A percentile compares a stretch with the other conserved stretches of the same genome.
Evolutionary conservation across 1,140 invertebrate genomes (phyloP).

Genomic region (Papilio aristodemus): DNA sequence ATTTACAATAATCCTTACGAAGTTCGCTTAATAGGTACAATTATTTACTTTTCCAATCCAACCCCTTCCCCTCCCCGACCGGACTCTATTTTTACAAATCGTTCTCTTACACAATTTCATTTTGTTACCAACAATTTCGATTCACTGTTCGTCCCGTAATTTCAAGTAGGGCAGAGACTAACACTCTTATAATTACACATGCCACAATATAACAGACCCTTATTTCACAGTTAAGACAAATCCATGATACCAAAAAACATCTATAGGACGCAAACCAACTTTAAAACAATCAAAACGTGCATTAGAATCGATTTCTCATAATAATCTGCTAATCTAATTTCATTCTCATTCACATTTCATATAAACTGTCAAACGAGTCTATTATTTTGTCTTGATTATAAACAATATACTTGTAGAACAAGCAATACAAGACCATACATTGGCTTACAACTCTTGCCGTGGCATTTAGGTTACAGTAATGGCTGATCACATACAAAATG

Average conservation of each 20-base stretch:
- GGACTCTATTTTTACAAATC: constrained; percentile 66
- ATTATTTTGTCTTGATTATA: neutral
- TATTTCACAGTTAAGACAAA: neutral
- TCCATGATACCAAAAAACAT: neutral
- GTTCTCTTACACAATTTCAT: constrained; percentile 54
- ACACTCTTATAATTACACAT: neutral
- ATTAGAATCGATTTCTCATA: neutral
- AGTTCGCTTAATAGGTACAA: constrained; percentile 68
- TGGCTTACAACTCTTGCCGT: neutral
- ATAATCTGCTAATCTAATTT: neutral
- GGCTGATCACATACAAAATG: constrained; percentile 2
- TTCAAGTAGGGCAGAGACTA: constrained; percentile 45
- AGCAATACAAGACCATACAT: constrained; percentile 1
- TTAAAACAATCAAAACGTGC: neutral
- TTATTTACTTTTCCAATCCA: constrained; percentile 54
- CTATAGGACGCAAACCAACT: neutral
- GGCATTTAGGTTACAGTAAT: neutral
- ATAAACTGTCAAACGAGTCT: neutral
- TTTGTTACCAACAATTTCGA: constrained; percentile 33
- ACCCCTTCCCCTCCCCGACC: constrained; percentile 38
- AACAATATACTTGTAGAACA: neutral
- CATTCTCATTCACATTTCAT: neutral
- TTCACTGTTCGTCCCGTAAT: constrained; percentile 49
- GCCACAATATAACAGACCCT: neutral
- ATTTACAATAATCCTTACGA: constrained; percentile 65